Evolutionary conservation across 2,113 vertebrate species (phyloP).

Genomic region (Malurus alboscapulatus): DNA sequence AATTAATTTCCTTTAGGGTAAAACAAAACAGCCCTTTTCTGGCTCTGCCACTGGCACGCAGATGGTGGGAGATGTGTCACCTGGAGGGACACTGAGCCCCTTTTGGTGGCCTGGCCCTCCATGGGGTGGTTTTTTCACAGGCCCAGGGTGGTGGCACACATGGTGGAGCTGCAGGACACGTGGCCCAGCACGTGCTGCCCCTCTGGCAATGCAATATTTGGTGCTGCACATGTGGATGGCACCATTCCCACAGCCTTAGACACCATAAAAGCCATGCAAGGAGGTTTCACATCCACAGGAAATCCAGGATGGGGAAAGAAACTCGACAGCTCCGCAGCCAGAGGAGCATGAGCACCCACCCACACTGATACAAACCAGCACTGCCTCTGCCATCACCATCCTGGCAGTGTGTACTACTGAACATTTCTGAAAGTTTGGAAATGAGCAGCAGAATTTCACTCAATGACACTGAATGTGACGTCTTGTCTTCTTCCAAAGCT

Average conservation of each 20-base stretch:
- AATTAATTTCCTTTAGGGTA: not conserved
- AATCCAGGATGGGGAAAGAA: not conserved
- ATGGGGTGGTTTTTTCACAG: not conserved
- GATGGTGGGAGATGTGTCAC: not conserved
- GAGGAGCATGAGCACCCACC: not conserved
- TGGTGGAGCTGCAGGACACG: accelerated
- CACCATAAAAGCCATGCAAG: accelerated
- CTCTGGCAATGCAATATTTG: accelerated
- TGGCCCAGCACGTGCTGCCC: not conserved
- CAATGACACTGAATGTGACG: not conserved
- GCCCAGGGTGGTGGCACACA: not conserved
- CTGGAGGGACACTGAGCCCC: accelerated
- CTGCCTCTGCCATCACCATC: not conserved
- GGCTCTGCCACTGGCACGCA: not conserved
- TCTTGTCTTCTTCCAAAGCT: not conserved
- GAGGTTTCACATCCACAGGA: not conserved
- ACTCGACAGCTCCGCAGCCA: not conserved
- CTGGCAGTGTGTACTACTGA: not conserved
- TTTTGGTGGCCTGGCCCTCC: not conserved
- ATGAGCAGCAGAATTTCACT: not conserved
- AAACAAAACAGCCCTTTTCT: not conserved
- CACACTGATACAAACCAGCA: not conserved
- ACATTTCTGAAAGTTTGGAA: not conserved
- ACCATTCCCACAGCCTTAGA: accelerated
- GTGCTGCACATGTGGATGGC: not conserved